phyloP scores from a whole-genome alignment of 1,140 invertebrate species.

The Lordiphosa collinella region DNA sequence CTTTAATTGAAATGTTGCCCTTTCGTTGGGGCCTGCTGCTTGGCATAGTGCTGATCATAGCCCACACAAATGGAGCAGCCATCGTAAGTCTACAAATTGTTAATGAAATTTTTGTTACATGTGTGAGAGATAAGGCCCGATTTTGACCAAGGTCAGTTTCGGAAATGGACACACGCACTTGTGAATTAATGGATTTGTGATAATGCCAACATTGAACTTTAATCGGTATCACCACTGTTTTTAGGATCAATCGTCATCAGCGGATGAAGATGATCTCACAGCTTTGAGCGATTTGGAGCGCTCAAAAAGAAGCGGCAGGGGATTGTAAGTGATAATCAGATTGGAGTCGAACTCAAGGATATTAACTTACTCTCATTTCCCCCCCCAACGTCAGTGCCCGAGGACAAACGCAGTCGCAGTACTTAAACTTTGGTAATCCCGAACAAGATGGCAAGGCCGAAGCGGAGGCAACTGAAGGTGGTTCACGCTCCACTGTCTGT shows the following conservation, averaged over 20 bases:
- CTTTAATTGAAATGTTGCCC: slow-evolving; percentile 64
- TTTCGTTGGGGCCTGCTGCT: slow-evolving; percentile 70
- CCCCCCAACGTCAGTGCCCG: slow-evolving; percentile 63
- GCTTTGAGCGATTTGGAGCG: slow-evolving; percentile 38
- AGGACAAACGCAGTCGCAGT: slow-evolving; percentile 91
- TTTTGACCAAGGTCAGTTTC: slow-evolving; percentile 70
- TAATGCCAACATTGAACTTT: slow-evolving; percentile 52
- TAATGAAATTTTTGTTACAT: slow-evolving; percentile 42
- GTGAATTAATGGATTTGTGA: slow-evolving; percentile 5
- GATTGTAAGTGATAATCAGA: slow-evolving; percentile 55
- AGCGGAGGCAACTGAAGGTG: slow-evolving; percentile 86
- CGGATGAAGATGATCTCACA: slow-evolving; percentile 33
- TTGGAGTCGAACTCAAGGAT: background rate
- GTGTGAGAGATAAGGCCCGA: slow-evolving; percentile 47
- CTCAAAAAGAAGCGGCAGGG: slow-evolving; percentile 62
- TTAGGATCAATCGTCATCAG: slow-evolving; percentile 39
- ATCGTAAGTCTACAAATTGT: slow-evolving; percentile 68
- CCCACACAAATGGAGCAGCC: slow-evolving; percentile 64
- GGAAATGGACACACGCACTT: slow-evolving; percentile 13
- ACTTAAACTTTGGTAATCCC: slow-evolving; percentile 84
- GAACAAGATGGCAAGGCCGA: slow-evolving; percentile 87
- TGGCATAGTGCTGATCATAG: slow-evolving; percentile 56
- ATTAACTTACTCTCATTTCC: background rate
- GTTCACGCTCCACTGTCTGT: slow-evolving; percentile 88
- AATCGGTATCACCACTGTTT: slow-evolving; percentile 11